Evolutionary conservation across 2,888 invertebrate genomes (phyloP).

Genomic region (Timema cristinae): DNA sequence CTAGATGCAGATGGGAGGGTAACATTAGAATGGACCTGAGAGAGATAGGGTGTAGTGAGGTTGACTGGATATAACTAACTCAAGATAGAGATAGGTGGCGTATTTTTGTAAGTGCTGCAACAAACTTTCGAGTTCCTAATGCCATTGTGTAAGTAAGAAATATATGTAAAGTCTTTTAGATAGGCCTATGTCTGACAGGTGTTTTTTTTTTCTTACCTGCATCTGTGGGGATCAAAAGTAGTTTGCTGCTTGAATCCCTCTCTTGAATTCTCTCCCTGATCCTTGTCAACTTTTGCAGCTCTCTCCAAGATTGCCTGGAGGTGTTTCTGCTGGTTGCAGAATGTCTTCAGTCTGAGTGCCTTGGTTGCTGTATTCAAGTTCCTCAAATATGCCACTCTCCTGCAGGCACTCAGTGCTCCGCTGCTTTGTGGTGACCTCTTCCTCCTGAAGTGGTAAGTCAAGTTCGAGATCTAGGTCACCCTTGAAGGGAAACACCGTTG

Average conservation of each 20-base stretch:
- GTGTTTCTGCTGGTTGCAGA: not conserved
- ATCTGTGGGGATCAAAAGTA: too few species aligned
- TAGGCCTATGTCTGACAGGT: too few species aligned
- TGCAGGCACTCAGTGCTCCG: constrained; percentile 53
- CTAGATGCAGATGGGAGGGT: too few species aligned
- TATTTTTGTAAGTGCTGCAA: too few species aligned
- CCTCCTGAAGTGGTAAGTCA: constrained; percentile 28
- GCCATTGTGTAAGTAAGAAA: too few species aligned
- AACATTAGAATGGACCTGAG: too few species aligned
- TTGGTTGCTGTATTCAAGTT: constrained; percentile 41
- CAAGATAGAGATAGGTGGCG: too few species aligned
- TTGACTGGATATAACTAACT: too few species aligned
- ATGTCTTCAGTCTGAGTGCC: constrained; percentile 53
- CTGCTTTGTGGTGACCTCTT: constrained; percentile 44
- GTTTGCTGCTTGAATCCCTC: constrained; percentile 16
- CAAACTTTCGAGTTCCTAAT: too few species aligned
- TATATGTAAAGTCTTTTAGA: too few species aligned
- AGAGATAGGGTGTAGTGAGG: too few species aligned
- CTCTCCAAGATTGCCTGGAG: constrained; percentile 51
- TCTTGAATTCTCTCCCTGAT: constrained; percentile 60
- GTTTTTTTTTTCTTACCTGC: too few species aligned
- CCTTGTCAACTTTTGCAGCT: constrained; percentile 61
- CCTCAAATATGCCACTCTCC: constrained; percentile 72
- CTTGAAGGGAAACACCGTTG: constrained; percentile 36
- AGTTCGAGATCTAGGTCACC: constrained; percentile 27